A percentile compares a stretch with the other conserved stretches of the same genome.
These are phyloP conservation scores for Dasypogon diadema DNA, from an alignment of 2,888 invertebrate genomes.

Conservation along the genomic window DNA sequence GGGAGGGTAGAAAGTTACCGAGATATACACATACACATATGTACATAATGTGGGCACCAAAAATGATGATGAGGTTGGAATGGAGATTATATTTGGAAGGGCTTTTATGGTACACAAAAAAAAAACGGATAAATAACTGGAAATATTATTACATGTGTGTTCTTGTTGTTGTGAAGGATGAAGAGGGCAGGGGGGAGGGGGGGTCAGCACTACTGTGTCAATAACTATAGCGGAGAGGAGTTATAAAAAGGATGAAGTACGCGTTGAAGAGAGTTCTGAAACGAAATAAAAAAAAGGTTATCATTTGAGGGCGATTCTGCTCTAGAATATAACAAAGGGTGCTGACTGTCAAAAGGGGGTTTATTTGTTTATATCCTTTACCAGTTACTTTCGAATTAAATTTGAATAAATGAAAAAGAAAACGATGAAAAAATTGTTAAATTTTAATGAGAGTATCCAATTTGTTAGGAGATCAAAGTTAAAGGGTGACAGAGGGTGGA, in stretches of 20 bases:
- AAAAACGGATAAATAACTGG: not conserved
- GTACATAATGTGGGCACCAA: too few species aligned
- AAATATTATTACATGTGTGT: too few species aligned
- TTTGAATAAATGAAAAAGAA: not conserved
- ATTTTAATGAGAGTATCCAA: not conserved
- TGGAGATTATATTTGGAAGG: not conserved
- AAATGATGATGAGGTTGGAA: too few species aligned
- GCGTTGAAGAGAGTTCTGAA: too few species aligned
- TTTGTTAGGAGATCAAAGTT: not conserved
- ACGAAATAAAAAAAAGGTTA: too few species aligned
- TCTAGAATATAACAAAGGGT: too few species aligned
- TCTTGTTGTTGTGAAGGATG: not conserved
- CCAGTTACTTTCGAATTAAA: not conserved
- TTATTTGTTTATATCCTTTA: not conserved
- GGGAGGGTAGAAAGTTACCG: too few species aligned
- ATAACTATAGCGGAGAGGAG: too few species aligned
- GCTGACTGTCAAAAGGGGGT: not conserved
- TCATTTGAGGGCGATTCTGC: too few species aligned
- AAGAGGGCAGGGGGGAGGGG: not conserved
- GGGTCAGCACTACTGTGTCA: too few species aligned
- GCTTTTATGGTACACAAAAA: not conserved
- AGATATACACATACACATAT: too few species aligned
- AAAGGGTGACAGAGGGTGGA: not conserved
- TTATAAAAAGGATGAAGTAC: too few species aligned
- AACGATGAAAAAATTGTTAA: not conserved